These are phyloP conservation scores for Brenthis ino DNA, from an alignment of 2,888 invertebrate species.

Conservation along the genomic window DNA sequence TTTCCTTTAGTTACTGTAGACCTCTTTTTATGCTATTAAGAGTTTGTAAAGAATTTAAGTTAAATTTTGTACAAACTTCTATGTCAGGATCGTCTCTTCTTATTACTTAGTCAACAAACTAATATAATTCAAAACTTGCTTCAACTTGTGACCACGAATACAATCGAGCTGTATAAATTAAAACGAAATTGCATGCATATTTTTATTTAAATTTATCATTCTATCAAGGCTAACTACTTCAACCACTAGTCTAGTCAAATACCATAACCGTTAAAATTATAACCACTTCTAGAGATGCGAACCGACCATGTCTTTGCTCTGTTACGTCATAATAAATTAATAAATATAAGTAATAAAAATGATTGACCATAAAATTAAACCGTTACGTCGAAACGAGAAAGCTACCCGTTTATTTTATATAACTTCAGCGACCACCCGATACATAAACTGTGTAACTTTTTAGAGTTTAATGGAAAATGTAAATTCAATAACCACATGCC, in stretches of 20 bases:
- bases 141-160: not conserved
- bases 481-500: slow-evolving; percentile 13
- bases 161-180: slow-evolving; percentile 8
- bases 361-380: slow-evolving; percentile 19
- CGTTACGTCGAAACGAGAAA: slow-evolving; percentile 19
- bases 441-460: slow-evolving; percentile 15
- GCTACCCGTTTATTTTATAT: slow-evolving; percentile 17
- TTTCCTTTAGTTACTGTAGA: no score
- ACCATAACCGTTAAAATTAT: not conserved
- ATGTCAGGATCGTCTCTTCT: not conserved
- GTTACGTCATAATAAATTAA: slow-evolving; percentile 6
- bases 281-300: slow-evolving; percentile 1
- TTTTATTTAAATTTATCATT: slow-evolving; percentile 6
- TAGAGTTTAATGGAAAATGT: slow-evolving; percentile 23
- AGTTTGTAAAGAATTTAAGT: no score
- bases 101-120: not conserved
- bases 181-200: slow-evolving; percentile 23
- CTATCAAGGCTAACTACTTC: not conserved
- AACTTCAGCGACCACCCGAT: slow-evolving; percentile 14
- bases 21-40: no score
- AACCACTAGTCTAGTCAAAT: not conserved
- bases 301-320: not conserved
- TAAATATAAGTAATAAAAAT: slow-evolving; percentile 6
- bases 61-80: not conserved
- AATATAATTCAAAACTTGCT: slow-evolving; percentile 5